These are phyloP conservation scores for Torymus aiolomorphi DNA, from an alignment of 2,888 invertebrate genomes.

Conservation along the genomic window DNA sequence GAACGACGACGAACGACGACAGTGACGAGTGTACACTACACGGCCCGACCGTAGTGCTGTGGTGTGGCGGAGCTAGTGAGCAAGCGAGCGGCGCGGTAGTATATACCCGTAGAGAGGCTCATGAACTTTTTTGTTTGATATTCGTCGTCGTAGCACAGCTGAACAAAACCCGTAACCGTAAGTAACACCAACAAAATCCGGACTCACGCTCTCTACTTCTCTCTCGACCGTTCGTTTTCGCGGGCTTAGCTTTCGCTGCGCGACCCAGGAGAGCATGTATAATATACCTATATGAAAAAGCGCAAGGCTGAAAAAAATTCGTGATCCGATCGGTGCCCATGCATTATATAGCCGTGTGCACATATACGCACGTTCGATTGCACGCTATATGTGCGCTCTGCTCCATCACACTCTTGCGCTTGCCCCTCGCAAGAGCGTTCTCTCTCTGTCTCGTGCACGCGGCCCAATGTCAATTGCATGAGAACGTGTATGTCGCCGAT, in stretches of 20 bases:
- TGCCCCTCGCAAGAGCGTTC: no score
- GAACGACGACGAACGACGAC: neutral
- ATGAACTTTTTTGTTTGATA: constrained; percentile 50
- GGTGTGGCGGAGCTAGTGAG: neutral
- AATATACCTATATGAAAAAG: neutral
- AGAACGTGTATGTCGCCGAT: no score
- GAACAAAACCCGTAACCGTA: constrained; percentile 23
- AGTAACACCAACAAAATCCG: constrained; percentile 11
- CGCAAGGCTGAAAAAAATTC: neutral
- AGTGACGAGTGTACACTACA: no score
- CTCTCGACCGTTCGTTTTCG: no score
- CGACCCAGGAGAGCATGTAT: no score
- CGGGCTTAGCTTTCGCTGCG: no score
- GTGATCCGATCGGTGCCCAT: no score
- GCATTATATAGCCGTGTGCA: neutral
- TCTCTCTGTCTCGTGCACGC: no score
- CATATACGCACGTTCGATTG: no score
- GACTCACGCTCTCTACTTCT: no score
- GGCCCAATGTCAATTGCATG: constrained; percentile 30
- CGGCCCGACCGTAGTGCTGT: neutral
- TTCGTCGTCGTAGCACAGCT: constrained; percentile 27
- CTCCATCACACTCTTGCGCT: no score
- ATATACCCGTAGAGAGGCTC: constrained; percentile 29
- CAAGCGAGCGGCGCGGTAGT: constrained; percentile 26
- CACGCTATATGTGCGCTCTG: no score